These are phyloP conservation scores for Pseudomugil tenellus DNA, from an alignment of 2,797 vertebrate species.

Conservation along the genomic window DNA sequence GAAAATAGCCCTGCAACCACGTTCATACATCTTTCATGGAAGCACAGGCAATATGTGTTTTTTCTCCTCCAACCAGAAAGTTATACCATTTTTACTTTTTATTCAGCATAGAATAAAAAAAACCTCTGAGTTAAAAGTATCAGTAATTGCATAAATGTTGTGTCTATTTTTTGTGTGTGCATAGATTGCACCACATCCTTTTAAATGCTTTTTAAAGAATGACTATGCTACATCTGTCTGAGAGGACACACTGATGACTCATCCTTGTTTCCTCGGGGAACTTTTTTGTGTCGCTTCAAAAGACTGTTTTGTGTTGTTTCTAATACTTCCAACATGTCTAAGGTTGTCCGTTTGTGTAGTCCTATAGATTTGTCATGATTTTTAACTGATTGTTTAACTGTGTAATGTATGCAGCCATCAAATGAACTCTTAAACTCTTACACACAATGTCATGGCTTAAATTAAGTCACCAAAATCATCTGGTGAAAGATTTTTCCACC, in stretches of 20 bases:
- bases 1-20: conserved; percentile 1
- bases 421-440: background rate
- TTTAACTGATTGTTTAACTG: background rate
- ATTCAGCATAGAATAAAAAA: too few species aligned
- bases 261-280: conserved; percentile 4
- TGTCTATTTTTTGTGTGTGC: background rate
- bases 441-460: background rate
- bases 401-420: background rate
- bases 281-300: conserved; percentile 1
- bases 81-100: conserved; percentile 24
- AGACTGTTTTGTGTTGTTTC: background rate
- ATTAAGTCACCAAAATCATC: background rate
- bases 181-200: background rate
- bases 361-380: background rate
- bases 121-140: conserved; percentile 3
- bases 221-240: background rate
- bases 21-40: conserved; percentile 2
- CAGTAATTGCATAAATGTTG: background rate
- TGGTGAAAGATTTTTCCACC: background rate
- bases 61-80: conserved; percentile 13
- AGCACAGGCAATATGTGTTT: conserved; percentile 7
- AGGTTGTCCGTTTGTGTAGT: background rate
- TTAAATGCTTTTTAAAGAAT: background rate
- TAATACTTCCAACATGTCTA: conserved; percentile 1
- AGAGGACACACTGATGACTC: background rate